phyloP scores from a whole-genome alignment of 1,140 invertebrate species.

The Drosophila seguyi region DNA sequence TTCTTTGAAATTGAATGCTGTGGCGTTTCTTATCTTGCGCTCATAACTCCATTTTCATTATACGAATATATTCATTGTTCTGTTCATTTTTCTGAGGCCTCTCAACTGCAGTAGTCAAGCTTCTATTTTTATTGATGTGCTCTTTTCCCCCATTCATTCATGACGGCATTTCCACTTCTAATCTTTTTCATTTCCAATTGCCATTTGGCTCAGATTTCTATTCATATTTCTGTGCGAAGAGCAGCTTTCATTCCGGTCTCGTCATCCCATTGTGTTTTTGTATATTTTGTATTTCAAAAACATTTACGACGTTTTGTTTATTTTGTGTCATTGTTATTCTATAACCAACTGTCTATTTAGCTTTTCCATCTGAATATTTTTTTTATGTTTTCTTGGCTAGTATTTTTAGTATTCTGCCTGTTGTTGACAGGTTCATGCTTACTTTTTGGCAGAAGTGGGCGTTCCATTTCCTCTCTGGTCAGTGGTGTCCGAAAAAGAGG shows the following conservation, averaged over 20 bases:
- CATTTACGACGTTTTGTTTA: slow-evolving; percentile 53
- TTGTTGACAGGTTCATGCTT: slow-evolving; percentile 60
- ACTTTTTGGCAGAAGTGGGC: slow-evolving; percentile 55
- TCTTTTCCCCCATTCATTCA: slow-evolving; percentile 44
- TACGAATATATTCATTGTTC: slow-evolving; percentile 51
- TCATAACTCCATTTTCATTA: slow-evolving; percentile 28
- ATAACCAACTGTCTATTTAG: slow-evolving; percentile 52
- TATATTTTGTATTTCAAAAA: slow-evolving; percentile 51
- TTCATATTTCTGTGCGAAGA: slow-evolving; percentile 31
- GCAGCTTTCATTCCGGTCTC: slow-evolving; percentile 25
- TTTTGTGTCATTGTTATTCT: slow-evolving; percentile 49
- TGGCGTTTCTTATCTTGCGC: slow-evolving; percentile 4
- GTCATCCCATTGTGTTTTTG: slow-evolving; percentile 31
- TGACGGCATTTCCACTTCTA: slow-evolving; percentile 62
- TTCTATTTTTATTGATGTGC: slow-evolving; percentile 53
- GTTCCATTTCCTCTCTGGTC: slow-evolving; percentile 51
- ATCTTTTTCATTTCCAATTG: slow-evolving; percentile 57
- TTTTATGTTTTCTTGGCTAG: slow-evolving; percentile 4
- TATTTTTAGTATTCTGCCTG: slow-evolving; percentile 38
- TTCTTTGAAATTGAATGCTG: slow-evolving; percentile 6
- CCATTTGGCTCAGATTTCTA: slow-evolving; percentile 42
- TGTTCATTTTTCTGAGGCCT: slow-evolving; percentile 28
- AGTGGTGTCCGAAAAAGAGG: slow-evolving; percentile 45
- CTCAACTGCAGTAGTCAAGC: slow-evolving; percentile 46
- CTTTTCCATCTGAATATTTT: slow-evolving; percentile 22